Evolutionary conservation across 2,113 vertebrate species (phyloP).

Genomic region (Sapajus apella): DNA sequence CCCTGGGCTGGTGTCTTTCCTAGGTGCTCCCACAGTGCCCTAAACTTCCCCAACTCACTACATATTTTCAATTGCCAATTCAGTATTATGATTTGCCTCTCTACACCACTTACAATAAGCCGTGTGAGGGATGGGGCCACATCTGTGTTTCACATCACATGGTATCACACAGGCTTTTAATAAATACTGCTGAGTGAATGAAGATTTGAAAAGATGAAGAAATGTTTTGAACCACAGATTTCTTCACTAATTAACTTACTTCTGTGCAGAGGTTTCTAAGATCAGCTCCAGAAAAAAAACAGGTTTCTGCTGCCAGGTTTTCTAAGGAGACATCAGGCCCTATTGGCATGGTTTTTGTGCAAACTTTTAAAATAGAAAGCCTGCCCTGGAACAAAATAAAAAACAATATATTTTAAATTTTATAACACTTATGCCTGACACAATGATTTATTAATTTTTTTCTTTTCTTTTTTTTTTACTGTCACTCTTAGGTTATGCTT

Average conservation of each 20-base stretch:
- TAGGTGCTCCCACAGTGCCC: not conserved
- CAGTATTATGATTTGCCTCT: not conserved
- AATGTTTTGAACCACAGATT: not conserved
- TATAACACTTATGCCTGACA: not conserved
- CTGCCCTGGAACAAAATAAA: slow-evolving; percentile 85
- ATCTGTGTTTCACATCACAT: not conserved
- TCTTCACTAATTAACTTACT: slow-evolving; percentile 83
- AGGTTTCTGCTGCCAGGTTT: slow-evolving; percentile 86
- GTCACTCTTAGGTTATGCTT: not conserved
- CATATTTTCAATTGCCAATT: not conserved
- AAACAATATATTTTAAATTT: not conserved
- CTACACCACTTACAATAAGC: not conserved
- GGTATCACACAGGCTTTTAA: not conserved
- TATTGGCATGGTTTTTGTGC: slow-evolving; percentile 88
- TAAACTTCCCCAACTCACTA: not conserved
- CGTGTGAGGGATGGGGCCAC: not conserved
- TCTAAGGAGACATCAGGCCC: slow-evolving; percentile 87
- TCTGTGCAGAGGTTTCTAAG: slow-evolving; percentile 95
- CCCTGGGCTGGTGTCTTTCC: not conserved
- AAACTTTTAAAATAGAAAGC: slow-evolving; percentile 90
- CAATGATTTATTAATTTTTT: not conserved
- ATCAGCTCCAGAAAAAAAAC: slow-evolving; percentile 95
- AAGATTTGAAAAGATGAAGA: not conserved
- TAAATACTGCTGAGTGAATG: not conserved
- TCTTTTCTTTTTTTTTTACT: no score